These are phyloP conservation scores for Tortricodes alternella DNA, from an alignment of 2,888 invertebrate genomes.

Conservation along the genomic window DNA sequence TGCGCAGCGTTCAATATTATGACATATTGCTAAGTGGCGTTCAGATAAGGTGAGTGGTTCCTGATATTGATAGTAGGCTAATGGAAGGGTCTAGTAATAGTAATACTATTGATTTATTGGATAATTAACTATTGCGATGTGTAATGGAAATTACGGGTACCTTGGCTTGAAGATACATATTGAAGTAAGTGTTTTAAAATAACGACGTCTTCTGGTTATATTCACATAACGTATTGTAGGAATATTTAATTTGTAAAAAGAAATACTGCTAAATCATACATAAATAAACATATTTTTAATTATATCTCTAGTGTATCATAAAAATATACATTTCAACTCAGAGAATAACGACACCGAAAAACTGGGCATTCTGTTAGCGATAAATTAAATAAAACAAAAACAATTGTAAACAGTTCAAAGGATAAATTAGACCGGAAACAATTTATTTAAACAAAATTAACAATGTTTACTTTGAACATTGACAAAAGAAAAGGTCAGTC, in stretches of 20 bases:
- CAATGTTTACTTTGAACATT: slow-evolving; percentile 60
- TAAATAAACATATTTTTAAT: not conserved
- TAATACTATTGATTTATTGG: slow-evolving; percentile 2
- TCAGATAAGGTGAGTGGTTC: slow-evolving; percentile 57
- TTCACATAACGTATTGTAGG: too few species aligned
- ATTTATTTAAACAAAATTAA: slow-evolving; percentile 39
- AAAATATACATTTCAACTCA: not conserved
- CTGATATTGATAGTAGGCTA: slow-evolving; percentile 27
- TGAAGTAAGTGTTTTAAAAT: too few species aligned
- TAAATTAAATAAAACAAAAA: slow-evolving; percentile 23
- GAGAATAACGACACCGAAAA: not conserved
- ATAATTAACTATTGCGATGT: not conserved
- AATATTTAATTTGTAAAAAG: too few species aligned
- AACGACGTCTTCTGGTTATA: too few species aligned
- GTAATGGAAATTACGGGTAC: not conserved
- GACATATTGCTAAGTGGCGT: slow-evolving; percentile 71
- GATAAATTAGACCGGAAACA: slow-evolving; percentile 30
- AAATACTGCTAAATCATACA: too few species aligned
- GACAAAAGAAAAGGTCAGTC: slow-evolving; percentile 42
- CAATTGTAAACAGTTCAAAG: not conserved
- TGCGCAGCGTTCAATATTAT: slow-evolving; percentile 65
- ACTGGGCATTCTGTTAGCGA: not conserved
- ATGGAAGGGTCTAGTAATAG: slow-evolving; percentile 24
- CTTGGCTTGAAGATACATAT: not conserved
- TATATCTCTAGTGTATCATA: not conserved